Conservation (phyloP, 2,797 vertebrate species). For the Protosalanx chinensis region DNA sequence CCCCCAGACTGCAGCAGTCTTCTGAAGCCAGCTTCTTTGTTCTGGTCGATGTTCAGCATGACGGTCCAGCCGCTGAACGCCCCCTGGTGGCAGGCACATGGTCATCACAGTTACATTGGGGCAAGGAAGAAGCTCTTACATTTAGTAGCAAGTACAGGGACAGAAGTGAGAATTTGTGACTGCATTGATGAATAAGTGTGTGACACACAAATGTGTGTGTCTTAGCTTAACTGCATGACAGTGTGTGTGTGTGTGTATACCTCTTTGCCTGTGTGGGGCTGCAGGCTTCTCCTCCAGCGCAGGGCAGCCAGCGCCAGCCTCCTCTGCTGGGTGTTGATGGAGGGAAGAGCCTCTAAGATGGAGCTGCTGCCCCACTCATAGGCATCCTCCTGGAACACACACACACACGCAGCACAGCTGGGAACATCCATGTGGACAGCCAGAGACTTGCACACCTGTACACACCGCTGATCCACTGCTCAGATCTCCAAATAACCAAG, state of each 20-base stretch:
- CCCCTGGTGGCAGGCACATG: conserved; percentile 69
- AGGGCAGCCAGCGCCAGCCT: conserved; percentile 86
- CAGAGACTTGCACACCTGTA: not conserved
- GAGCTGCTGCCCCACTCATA: conserved; percentile 93
- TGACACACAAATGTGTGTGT: too few relatives aligned
- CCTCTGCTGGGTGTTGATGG: conserved; percentile 84
- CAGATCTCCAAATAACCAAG: not conserved
- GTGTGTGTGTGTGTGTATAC: conserved; percentile 38
- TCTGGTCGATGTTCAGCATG: conserved; percentile 91
- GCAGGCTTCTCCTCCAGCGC: conserved; percentile 91
- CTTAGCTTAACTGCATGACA: too few relatives aligned
- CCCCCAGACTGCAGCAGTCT: conserved; percentile 93
- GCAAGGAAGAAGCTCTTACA: not conserved
- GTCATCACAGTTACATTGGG: not conserved
- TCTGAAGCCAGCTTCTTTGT: conserved; percentile 90
- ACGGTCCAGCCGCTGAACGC: conserved; percentile 96
- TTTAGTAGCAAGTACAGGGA: too few relatives aligned
- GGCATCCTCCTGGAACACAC: conserved; percentile 84
- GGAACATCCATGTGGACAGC: not conserved
- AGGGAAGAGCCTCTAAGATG: conserved; percentile 83
- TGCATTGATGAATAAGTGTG: not conserved
- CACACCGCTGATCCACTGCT: not conserved
- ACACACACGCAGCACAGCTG: not conserved
- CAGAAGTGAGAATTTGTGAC: not conserved
- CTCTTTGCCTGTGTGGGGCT: conserved; percentile 61